phyloP scores from a whole-genome alignment of 2,797 vertebrate genomes.

The Mus minutoides region DNA sequence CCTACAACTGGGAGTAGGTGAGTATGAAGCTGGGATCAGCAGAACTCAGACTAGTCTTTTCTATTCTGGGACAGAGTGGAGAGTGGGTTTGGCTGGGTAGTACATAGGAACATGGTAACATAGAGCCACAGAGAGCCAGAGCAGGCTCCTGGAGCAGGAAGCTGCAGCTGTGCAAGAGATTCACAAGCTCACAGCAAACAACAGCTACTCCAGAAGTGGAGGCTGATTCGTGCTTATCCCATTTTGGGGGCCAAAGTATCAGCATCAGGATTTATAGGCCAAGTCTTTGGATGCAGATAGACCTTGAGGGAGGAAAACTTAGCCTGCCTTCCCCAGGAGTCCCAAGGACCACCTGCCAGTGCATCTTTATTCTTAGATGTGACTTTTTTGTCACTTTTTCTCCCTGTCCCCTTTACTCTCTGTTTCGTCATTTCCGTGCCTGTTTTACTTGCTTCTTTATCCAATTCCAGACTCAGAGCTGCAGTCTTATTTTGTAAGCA shows the following conservation, averaged over 20 bases:
- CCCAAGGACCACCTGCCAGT: neutral
- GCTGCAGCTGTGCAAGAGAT: neutral
- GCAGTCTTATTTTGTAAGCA: constrained; percentile 22
- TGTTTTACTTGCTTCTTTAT: constrained; percentile 37
- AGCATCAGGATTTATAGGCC: neutral
- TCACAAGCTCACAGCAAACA: neutral
- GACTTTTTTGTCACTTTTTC: neutral
- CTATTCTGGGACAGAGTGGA: neutral
- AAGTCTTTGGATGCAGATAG: neutral
- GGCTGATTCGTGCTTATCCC: neutral
- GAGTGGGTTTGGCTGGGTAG: neutral
- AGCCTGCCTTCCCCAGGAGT: neutral
- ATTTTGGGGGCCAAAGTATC: neutral
- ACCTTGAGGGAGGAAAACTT: neutral
- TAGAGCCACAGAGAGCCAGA: neutral
- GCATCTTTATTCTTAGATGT: neutral
- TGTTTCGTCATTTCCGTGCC: neutral
- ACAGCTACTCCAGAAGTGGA: neutral
- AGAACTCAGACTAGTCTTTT: neutral
- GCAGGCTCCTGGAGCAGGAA: neutral
- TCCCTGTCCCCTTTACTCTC: neutral
- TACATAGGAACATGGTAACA: neutral
- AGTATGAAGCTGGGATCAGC: neutral
- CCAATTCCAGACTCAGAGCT: neutral
- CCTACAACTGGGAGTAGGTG: neutral